Evolutionary conservation across 2,888 invertebrate species (phyloP), one percentile per base, ranked within the genome.

Genomic region (Oxyteleia sp.): DNA sequence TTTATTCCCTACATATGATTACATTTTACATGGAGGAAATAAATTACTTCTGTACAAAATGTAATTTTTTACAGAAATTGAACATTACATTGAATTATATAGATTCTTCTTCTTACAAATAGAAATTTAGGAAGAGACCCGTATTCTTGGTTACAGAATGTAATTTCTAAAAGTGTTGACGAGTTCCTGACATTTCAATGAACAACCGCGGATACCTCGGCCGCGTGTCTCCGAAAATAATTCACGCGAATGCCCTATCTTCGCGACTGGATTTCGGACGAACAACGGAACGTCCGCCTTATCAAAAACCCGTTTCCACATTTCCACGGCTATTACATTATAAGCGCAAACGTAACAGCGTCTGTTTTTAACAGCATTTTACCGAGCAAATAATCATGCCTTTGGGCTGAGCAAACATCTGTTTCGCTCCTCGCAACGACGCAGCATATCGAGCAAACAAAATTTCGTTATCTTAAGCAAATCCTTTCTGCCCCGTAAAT

Each of bases 401-500:
- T 76, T 55, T 43, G 64, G 47, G 57, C 55, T 64, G 43, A 66
- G 82, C 47, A 69, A 79, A 83, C 83, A 83, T 71, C 74, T 74
- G 74, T 74, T 64, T 63, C 78, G 78, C 61, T 74, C 20, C 47
- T 59, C 59, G 61, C 66, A 35, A 72, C 72, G 78, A 64, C 74
- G 29, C 35, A 64, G 71, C 74, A 55, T 75, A 79, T 83, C 69
- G 75, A 80, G 84, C 84, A 79, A 84, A 80, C 80, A 66, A 71
- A 84, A 84, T 84, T 79, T 84, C 55, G 84, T 84, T 80, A 84
- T 80, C 74, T 84, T 59, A 79, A 71, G 79, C 84, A 75, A 80
- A 69, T 75, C 57, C 82, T 66, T 80, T 75, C 51, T 38, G 51
- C 61, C 38, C 43, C 64, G 83, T 83, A 83, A 83, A 84, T 76